phyloP scores from a whole-genome alignment of 2,888 invertebrate genomes.

The Lithosia quadra region DNA sequence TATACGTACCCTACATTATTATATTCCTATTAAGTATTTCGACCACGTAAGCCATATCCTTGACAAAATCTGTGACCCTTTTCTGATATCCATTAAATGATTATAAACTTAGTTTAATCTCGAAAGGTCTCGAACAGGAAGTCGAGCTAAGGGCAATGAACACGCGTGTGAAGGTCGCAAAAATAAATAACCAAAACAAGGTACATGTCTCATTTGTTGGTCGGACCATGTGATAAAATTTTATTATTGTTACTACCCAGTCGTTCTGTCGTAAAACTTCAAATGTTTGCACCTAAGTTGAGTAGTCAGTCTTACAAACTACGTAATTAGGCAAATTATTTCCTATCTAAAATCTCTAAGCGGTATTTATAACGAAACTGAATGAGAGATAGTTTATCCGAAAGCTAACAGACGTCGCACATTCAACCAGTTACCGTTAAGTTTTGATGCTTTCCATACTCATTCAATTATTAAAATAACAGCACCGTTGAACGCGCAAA shows the following conservation, averaged over 20 bases:
- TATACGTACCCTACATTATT: neutral
- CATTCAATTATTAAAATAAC: constrained; percentile 84
- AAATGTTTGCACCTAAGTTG: neutral
- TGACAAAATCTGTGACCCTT: constrained; percentile 34
- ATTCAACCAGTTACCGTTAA: constrained; percentile 68
- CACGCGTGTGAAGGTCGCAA: constrained; percentile 71
- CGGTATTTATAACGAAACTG: constrained; percentile 12
- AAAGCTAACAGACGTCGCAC: constrained; percentile 52
- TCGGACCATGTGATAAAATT: constrained; percentile 36
- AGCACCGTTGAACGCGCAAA: constrained; percentile 81
- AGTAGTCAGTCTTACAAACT: constrained; percentile 7
- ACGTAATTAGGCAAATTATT: constrained; percentile 15
- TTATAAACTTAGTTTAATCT: constrained; percentile 52
- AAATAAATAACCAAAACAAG: constrained; percentile 56
- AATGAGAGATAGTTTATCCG: constrained; percentile 36
- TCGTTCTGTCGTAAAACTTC: constrained; percentile 16
- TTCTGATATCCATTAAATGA: constrained; percentile 55
- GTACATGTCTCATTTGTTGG: constrained; percentile 40
- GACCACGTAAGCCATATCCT: neutral
- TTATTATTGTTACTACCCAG: constrained; percentile 27
- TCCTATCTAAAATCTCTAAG: constrained; percentile 6
- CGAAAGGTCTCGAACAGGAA: constrained; percentile 67
- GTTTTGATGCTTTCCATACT: constrained; percentile 75
- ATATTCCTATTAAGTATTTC: neutral
- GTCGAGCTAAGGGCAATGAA: constrained; percentile 73